Percentiles rank a stretch among this genome's conserved stretches.
Conservation (phyloP, 2,888 invertebrate genomes). For the Palloptera scutellata region DNA sequence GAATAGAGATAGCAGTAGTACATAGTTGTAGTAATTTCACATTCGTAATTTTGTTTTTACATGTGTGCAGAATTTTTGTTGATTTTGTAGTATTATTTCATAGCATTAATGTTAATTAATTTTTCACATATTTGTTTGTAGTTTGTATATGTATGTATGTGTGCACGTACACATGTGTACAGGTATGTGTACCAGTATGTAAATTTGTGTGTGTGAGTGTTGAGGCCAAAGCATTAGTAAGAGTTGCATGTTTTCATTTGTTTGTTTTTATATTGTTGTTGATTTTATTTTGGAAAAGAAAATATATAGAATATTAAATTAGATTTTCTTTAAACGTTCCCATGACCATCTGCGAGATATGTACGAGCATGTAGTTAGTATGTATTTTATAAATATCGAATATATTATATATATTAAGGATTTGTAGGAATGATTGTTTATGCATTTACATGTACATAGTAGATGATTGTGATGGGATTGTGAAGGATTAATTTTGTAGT, state of each 20-base stretch:
- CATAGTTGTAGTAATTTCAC: constrained; percentile 18
- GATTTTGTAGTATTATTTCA: constrained; percentile 14
- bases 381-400: constrained; percentile 32
- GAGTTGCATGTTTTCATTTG: constrained; percentile 27
- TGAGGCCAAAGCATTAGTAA: constrained; percentile 14
- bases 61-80: constrained; percentile 7
- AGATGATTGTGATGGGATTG: constrained; percentile 17
- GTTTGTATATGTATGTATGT: constrained; percentile 18
- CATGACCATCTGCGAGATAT: constrained; percentile 59
- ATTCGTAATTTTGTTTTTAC: constrained; percentile 30
- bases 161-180: constrained; percentile 19
- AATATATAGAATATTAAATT: constrained; percentile 56
- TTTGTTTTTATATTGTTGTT: constrained; percentile 25
- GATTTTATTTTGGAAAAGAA: constrained; percentile 39
- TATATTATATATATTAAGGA: constrained; percentile 27
- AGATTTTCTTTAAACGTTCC: constrained; percentile 64
- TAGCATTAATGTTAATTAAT: constrained; percentile 28
- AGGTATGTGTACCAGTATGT: constrained; percentile 27
- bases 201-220: constrained; percentile 32
- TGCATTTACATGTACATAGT: constrained; percentile 12
- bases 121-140: constrained; percentile 1
- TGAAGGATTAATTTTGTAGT: constrained; percentile 10
- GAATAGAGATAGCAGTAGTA: constrained; percentile 11
- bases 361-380: constrained; percentile 16
- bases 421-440: constrained; percentile 19